Percentiles rank a stretch among this genome's conserved stretches.
These are phyloP conservation scores for Harpegnathos saltator DNA, from an alignment of 1,140 invertebrate genomes.

Conservation along the genomic window DNA sequence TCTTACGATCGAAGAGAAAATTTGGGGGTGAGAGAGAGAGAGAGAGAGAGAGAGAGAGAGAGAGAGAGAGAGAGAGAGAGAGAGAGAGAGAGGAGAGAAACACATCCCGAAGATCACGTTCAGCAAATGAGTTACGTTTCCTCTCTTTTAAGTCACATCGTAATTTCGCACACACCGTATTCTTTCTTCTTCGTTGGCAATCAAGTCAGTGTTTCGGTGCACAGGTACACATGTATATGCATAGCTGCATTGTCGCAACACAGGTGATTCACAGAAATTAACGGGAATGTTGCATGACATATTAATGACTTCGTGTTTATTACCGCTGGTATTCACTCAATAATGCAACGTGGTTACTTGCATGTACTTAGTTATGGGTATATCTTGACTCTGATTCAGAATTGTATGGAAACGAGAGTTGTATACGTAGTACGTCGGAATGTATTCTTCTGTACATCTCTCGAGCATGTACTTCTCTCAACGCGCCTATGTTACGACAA, in stretches of 20 bases:
- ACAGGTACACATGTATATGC: constrained; percentile 1
- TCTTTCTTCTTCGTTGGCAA: background rate
- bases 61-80: background rate
- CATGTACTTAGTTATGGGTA: constrained; percentile 53
- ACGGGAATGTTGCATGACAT: constrained; percentile 77
- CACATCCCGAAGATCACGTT: background rate
- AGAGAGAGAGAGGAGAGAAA: background rate
- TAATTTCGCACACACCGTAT: too few relatives aligned
- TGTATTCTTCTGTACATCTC: background rate
- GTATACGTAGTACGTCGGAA: background rate
- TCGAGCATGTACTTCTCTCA: too few relatives aligned
- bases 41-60: background rate
- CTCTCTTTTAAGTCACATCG: too few relatives aligned
- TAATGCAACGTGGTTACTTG: constrained; percentile 58
- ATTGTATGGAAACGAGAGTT: background rate
- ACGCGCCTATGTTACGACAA: too few relatives aligned
- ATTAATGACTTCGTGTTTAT: constrained; percentile 68
- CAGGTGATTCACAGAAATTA: constrained; percentile 35
- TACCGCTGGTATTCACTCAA: constrained; percentile 60
- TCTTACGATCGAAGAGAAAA: background rate
- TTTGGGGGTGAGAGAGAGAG: background rate
- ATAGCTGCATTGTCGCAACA: constrained; percentile 15
- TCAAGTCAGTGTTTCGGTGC: too few relatives aligned
- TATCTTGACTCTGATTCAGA: constrained; percentile 42
- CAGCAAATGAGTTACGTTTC: too few relatives aligned